Base-by-base conservation (phyloP, 2,888 invertebrate species). In the Phyllotreta striolata region DNA sequence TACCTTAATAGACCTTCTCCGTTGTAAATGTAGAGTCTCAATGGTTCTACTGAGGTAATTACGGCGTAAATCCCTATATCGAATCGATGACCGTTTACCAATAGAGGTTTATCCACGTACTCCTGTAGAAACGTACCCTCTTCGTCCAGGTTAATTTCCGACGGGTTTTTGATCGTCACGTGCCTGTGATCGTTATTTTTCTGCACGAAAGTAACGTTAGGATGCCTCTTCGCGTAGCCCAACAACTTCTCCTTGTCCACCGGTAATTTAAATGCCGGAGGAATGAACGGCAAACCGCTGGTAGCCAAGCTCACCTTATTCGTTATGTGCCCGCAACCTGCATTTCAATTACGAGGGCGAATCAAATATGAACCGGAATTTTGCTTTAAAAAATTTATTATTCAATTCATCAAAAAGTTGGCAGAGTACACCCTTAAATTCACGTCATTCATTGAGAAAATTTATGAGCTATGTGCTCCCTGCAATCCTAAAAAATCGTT, bases 61-160 rank as follows among this genome's bases (percentile, higher is more conserved):
- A 92, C 90, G 0, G 93, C 93, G 78, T 98, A 98, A 62, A 98
- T 89, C 6, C 98, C 98, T 79, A 98, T 93, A 82, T 98, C 98
- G 82, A 98, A 98, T 83, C 96, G 97, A 80, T 93, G 89, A 0
- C 95, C 95, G 79, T 95, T 95, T 2, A 98, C 91, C 12, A 98
- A 84, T 72, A 92, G 89, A 3, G 98, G 98, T 68, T 89, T 91
- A 71, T 91, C 89, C 14, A 98, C 85, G 80, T 91, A 98, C 80
- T 96, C 92, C 78, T 98, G 98, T 1, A 98, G 87, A 80, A 98
- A 98, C 56, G 90, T 91, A 58, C 89, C 91, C 38, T 86, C 86
- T 46, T 84, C 83, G 10, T 85, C 82, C 62, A 94, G 81, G 80
- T 95, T 88, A 51, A 96, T 85, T 59, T 92, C 88, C 58, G 91